Evolutionary conservation across 2,113 vertebrate species (phyloP).

Genomic region (Struthidea cinerea): DNA sequence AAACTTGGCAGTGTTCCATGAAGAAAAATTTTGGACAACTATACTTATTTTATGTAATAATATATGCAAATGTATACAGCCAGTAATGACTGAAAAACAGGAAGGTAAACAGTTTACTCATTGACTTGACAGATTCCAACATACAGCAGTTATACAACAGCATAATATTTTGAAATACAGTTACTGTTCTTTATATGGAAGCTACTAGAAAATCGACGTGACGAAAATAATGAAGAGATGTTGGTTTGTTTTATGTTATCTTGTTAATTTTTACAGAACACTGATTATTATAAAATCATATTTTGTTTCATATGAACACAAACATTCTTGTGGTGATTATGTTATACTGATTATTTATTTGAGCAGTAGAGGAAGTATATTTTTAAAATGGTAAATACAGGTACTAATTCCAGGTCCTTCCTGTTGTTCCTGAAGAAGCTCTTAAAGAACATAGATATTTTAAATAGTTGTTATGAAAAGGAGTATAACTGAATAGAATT

Average conservation of each 20-base stretch:
- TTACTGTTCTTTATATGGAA: not conserved
- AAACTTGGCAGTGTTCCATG: not conserved
- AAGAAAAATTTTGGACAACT: not conserved
- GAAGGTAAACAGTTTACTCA: not conserved
- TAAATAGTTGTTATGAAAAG: not conserved
- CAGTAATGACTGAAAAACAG: not conserved
- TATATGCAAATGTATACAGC: not conserved
- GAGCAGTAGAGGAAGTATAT: not conserved
- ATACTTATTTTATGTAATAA: not conserved
- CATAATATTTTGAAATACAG: not conserved
- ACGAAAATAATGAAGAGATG: not conserved
- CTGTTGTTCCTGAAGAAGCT: not conserved
- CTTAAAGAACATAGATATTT: not conserved
- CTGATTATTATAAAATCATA: not conserved
- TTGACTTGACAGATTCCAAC: not conserved
- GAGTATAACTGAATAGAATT: not conserved
- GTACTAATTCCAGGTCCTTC: not conserved
- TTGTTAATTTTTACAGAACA: not conserved
- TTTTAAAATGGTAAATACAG: not conserved
- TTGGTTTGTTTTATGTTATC: not conserved
- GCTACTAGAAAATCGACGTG: not conserved
- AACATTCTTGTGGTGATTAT: not conserved
- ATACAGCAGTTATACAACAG: not conserved
- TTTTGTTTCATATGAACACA: not conserved
- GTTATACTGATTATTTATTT: not conserved